Conservation (phyloP, 2,797 vertebrate genomes). For the Chrysocyon brachyurus region DNA sequence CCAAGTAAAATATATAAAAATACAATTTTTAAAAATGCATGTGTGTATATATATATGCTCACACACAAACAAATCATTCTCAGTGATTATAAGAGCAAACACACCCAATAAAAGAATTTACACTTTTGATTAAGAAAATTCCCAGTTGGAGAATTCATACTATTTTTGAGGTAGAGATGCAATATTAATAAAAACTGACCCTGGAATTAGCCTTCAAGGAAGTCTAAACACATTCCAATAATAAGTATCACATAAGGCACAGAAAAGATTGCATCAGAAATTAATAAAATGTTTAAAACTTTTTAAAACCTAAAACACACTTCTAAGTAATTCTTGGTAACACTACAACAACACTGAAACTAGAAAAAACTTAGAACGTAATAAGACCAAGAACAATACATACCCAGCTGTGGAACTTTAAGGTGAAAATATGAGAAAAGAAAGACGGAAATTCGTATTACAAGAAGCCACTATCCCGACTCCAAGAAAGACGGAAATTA, state of each 20-base stretch:
- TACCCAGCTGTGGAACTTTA: neutral
- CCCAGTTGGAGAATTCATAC: neutral
- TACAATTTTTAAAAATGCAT: neutral
- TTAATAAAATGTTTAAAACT: constrained; percentile 34
- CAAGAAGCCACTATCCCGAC: neutral
- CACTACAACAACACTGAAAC: constrained; percentile 1
- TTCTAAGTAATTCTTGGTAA: neutral
- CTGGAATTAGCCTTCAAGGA: neutral
- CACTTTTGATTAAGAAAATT: neutral
- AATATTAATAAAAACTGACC: neutral
- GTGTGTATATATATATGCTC: neutral
- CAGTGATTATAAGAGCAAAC: neutral
- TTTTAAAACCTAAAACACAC: neutral
- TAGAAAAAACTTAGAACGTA: neutral
- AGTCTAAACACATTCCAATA: constrained; percentile 1
- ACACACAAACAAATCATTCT: neutral
- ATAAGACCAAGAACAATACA: neutral
- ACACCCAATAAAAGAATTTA: neutral
- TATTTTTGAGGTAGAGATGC: neutral
- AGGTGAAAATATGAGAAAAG: neutral
- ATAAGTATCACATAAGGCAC: neutral
- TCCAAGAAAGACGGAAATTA: neutral
- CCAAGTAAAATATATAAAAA: constrained; percentile 28
- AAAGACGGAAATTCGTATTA: neutral
- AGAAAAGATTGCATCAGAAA: neutral